Percentiles rank a stretch among this genome's conserved stretches.
phyloP scores from a whole-genome alignment of 2,888 invertebrate species.

The Nysson spinosus region DNA sequence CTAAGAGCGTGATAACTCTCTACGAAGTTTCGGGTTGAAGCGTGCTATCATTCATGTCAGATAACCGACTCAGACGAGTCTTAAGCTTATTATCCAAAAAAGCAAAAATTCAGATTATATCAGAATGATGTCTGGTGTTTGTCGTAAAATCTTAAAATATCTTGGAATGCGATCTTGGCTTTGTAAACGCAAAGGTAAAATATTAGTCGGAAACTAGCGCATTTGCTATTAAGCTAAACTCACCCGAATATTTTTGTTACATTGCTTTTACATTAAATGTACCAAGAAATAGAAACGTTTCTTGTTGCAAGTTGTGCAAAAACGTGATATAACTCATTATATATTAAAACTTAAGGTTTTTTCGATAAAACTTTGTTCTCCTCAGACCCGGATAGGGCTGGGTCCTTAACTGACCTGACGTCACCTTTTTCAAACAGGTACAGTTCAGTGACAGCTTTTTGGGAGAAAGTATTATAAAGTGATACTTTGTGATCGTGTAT shows the following conservation, averaged over 20 bases:
- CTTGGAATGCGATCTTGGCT: conserved; percentile 56
- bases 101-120: conserved; percentile 35
- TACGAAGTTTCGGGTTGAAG: conserved; percentile 42
- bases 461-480: too few relatives aligned
- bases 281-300: too few relatives aligned
- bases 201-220: not conserved
- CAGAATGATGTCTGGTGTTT: conserved; percentile 55
- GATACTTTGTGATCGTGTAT: too few relatives aligned
- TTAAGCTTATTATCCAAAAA: conserved; percentile 45
- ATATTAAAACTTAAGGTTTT: too few relatives aligned
- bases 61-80: conserved; percentile 39
- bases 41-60: conserved; percentile 41
- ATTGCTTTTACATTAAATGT: not conserved
- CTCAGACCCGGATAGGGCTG: too few relatives aligned
- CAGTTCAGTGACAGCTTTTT: too few relatives aligned
- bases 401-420: too few relatives aligned
- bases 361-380: too few relatives aligned
- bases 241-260: not conserved
- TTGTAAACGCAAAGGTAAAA: conserved; percentile 58
- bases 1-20: conserved; percentile 59
- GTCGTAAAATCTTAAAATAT: conserved; percentile 53
- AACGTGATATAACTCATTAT: too few relatives aligned
- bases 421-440: too few relatives aligned
- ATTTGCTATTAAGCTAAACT: conserved; percentile 6
- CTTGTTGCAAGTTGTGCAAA: too few relatives aligned